Conservation (phyloP, 2,113 vertebrate genomes). For the Oenanthe melanoleuca region DNA sequence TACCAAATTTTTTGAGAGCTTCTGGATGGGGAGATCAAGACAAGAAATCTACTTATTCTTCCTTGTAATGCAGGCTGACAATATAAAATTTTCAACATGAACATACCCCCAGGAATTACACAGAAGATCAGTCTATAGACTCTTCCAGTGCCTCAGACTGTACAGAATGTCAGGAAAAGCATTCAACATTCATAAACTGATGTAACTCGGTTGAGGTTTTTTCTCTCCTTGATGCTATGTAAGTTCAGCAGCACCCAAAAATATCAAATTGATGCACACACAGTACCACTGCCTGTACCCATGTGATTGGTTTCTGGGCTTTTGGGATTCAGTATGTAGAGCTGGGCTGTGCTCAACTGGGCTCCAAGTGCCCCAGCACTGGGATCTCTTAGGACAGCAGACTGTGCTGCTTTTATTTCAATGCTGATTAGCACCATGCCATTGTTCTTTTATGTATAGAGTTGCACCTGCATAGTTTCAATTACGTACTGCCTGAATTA, state of each 20-base stretch:
- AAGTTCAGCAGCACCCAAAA: background rate
- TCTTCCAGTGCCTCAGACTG: background rate
- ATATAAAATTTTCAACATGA: background rate
- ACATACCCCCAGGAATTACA: background rate
- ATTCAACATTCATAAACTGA: background rate
- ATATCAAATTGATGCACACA: background rate
- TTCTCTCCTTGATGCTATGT: fast-evolving
- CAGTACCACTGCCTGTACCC: fast-evolving
- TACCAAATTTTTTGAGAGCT: background rate
- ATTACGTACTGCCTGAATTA: fast-evolving
- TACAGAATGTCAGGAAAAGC: background rate
- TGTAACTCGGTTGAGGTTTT: background rate
- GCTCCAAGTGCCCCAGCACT: background rate
- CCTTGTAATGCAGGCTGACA: background rate
- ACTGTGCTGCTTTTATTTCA: background rate
- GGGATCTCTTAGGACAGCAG: background rate
- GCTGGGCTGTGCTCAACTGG: background rate
- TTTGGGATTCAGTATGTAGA: background rate
- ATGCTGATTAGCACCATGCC: background rate
- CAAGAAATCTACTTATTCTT: background rate
- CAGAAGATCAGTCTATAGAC: background rate
- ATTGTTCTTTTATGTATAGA: background rate
- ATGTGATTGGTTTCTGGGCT: background rate
- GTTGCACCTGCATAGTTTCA: background rate
- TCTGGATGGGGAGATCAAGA: background rate